Percentiles rank a stretch among this genome's conserved stretches.
Evolutionary conservation across 2,888 invertebrate genomes (phyloP).

Genomic region (Xestia sexstrigata): DNA sequence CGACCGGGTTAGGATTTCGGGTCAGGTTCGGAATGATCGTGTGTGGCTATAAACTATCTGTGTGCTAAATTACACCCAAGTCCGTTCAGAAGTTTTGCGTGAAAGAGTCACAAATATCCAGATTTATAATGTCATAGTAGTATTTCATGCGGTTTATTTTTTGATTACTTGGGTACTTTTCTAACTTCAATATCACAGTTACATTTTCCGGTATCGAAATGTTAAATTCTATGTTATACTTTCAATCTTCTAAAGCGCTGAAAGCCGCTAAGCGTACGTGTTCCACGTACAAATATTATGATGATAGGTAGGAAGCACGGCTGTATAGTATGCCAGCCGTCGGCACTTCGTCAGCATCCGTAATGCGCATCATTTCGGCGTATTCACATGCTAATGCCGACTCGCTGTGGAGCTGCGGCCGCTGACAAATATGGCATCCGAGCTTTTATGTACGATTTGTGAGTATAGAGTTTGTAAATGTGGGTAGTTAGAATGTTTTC

Average conservation of each 20-base stretch:
- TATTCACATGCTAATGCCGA: conserved; percentile 67
- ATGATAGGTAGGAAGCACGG: conserved; percentile 20
- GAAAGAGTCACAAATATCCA: no score
- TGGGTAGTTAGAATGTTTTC: not conserved
- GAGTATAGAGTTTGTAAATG: conserved; percentile 9
- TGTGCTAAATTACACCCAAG: no score
- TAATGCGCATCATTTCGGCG: conserved; percentile 57
- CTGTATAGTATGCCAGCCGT: conserved; percentile 34
- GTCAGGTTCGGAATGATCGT: no score
- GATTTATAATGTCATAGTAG: no score
- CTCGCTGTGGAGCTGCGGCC: conserved; percentile 2
- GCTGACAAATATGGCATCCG: conserved; percentile 45
- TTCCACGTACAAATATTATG: conserved; percentile 44
- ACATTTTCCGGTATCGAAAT: conserved; percentile 6
- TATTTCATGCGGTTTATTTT: not conserved
- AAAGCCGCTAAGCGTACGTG: conserved; percentile 20
- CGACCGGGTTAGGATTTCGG: no score
- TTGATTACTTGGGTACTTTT: not conserved
- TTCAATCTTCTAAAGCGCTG: conserved; percentile 8
- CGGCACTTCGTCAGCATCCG: conserved; percentile 35
- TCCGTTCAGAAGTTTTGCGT: no score
- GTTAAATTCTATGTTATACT: not conserved
- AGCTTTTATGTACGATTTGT: conserved; percentile 33
- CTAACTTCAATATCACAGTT: not conserved
- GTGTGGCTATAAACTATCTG: no score